Base-by-base conservation (phyloP, 2,797 vertebrate species). In the Alca torda region DNA sequence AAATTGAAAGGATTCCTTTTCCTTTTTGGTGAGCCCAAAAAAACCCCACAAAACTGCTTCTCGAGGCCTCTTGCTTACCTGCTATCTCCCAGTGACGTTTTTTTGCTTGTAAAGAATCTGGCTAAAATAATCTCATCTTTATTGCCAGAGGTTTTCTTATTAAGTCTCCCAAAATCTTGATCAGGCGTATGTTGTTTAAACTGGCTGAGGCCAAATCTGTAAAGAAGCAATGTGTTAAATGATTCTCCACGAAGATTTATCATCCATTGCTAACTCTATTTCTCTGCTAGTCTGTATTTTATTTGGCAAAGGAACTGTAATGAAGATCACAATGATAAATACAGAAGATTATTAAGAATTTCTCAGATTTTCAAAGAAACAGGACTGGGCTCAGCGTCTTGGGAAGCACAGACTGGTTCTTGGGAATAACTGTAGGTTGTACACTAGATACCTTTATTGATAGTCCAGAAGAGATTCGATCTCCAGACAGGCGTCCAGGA, bases 401-500 rank as follows among this genome's bases (percentile, higher is more conserved):
- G 65, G 64, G 61, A 83, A 87, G n/a, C 26, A 73, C 21, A 87
- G 33, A 65, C 1, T 43, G 15, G 4, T 86, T 21, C 65, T 69
- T 75, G 73, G 46, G 68, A 89, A 46, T 57, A 75, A 68, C 13
- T 68, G 10, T 79, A 72, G 31, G 13, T 54, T 77, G 33, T 79
- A 35, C 35, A 9, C 35, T 30, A 72, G 39, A 51, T 35, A 46
- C 46, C 17, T 91, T 94, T 88, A 76, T 21, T 83, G 30, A 69
- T 57, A 68, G 70, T 70, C 46, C 83, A 73, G 60, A 89, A 91
- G 51, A 73, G 69, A 90, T 51, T 87, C 25, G 14, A 83, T 35
- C 45, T 82, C 73, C n/a, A 95, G 84, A 35, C 68, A 92, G 91
- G 88, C 74, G 33, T 95, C 89, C 73, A 84, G 35, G 73, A 89